Evolutionary conservation across 2,888 invertebrate species (phyloP), one percentile per base, ranked within the genome.

Genomic region (Odontocolon sp.): DNA sequence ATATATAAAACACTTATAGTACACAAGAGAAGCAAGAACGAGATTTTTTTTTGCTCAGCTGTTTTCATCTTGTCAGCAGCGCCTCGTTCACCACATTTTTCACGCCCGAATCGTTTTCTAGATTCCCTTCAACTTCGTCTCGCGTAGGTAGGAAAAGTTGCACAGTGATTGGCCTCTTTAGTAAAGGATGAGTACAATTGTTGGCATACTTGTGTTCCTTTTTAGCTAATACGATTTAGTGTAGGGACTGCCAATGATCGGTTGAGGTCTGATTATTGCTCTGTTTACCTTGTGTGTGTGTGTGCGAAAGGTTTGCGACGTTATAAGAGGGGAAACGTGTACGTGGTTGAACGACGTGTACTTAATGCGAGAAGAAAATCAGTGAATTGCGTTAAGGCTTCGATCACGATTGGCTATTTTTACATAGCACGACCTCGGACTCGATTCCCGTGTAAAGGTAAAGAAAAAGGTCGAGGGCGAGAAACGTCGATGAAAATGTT

Each of bases 381-480:
- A 47, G 56, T 56, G 33, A 11, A 71, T 56, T 66, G 56, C 67
- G 56, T 63, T 63, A 67, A 1, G 18, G 59, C 54, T 61, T 16
- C 56, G 69, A 68, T 59, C 18, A 56, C 67, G 57, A 68, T 67
- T 28, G 50, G 66, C 14, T 68, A 77, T 68, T 68, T 77, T 77
- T 69, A 68, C 77, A 57, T 57, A 33, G 36, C 16, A 8, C 50
- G 72, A 77, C 77, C 77, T 77, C 77, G 68, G 26, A 50, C 52
- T 36, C 72, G 71, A 77, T 77, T 6, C 40, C 56, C 76, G 45
- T 68, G 57, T 56, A 52, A 28, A 68, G 77, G 52, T 23, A n/a
- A 6, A 63, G 38, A 67, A 74, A 68, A 77, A 57, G 56, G 50
- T 77, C 61, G 61, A 47, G 69, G 70, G 8, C 40, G n/a, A 63